phyloP scores from a whole-genome alignment of 2,888 invertebrate species.

The Dolichopus griseipennis region DNA sequence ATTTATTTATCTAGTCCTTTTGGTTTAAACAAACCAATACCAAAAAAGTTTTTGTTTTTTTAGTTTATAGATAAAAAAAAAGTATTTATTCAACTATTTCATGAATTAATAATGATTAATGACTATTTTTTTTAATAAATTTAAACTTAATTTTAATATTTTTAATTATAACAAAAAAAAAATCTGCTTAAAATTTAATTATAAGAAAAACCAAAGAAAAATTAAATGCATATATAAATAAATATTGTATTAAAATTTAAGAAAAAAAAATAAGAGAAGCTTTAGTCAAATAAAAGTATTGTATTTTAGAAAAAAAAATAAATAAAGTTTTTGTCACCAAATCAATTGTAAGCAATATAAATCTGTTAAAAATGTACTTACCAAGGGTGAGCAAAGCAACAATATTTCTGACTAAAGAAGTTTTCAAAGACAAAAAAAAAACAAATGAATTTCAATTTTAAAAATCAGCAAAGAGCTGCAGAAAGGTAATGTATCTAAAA shows the following conservation, averaged over 20 bases:
- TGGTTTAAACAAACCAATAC: background rate
- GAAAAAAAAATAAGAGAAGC: background rate
- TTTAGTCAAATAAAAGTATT: slow-evolving; percentile 1
- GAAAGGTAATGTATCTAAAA: too few relatives aligned
- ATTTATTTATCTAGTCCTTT: background rate
- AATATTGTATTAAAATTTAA: background rate
- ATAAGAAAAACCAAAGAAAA: background rate
- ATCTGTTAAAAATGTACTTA: too few relatives aligned
- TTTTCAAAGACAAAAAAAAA: too few relatives aligned
- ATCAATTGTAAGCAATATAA: too few relatives aligned
- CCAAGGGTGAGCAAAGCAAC: too few relatives aligned
- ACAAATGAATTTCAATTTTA: too few relatives aligned
- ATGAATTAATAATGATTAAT: background rate
- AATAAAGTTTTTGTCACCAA: too few relatives aligned
- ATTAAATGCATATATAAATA: background rate
- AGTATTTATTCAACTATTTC: background rate
- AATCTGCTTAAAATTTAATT: background rate
- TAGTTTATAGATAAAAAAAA: background rate
- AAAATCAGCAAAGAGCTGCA: too few relatives aligned
- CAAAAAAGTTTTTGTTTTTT: background rate
- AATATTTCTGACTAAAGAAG: too few relatives aligned
- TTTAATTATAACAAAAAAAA: background rate
- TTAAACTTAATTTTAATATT: background rate
- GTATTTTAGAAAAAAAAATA: background rate
- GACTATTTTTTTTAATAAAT: background rate